Base-by-base conservation (phyloP, 2,888 invertebrate genomes). In the Coelinius sp. region DNA sequence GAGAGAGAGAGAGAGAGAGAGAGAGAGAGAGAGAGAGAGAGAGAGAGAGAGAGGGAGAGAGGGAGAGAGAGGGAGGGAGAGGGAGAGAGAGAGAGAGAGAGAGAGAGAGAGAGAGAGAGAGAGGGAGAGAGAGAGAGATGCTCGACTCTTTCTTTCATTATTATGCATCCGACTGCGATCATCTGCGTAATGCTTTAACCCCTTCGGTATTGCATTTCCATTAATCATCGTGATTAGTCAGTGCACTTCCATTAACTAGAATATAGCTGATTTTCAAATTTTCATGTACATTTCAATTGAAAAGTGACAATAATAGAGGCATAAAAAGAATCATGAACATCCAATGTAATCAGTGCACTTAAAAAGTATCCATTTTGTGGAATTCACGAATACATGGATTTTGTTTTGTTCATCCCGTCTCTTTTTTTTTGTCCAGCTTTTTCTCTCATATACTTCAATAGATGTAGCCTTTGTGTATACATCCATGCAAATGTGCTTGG, bases 221-320 rank as follows among this genome's bases (percentile, higher is more conserved):
- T 84, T 83, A 83, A 84, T 83, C 85, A 84, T 83, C 79, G 78
- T 78, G 79, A 85, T 84, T 81, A 84, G 81, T 76, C 72, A 70
- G 68, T 67, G 41, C 31, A 65, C 56, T 56, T 59, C 12, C 44
- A 72, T 44, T 22, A 44, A 68, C 31, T 22, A 44, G 17, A 24
- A 56, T 25, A 56, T 27, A 12, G 56, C n/a, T 25, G 25, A n/a
- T 27, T 56, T 56, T 27, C n/a, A 25, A 56, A 56, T 56, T 56
- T 52, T 56, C 56, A 56, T n/a, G n/a, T n/a, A n/a, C n/a, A n/a
- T 35, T 35, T 35, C 8, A 35, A 35, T 35, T 35, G n/a, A 35
- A 35, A 35, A 35, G 8, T 35, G 35, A 35, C 7, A 35, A 35
- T 2, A 35, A 35, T 10, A 35, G 35, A 10, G n/a, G 35, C 8